Evolutionary conservation across 2,888 invertebrate species (phyloP), one percentile per base, ranked within the genome.

Genomic region (Stramonita haemastoma): DNA sequence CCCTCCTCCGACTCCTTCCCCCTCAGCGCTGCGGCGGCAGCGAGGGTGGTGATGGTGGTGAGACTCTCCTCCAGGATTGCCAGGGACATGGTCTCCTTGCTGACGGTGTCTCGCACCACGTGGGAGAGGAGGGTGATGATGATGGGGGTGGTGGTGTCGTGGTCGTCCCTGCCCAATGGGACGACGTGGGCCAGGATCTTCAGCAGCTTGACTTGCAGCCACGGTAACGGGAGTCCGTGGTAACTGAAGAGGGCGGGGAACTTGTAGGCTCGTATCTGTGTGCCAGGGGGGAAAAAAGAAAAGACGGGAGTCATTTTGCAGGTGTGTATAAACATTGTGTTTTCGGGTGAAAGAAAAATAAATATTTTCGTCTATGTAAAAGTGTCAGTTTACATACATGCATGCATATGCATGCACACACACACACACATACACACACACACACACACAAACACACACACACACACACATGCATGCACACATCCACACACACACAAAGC

Each of bases 211-310:
- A 96, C 94, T 90, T 95, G 95, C 88, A 96, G 90, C 96, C 96
- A 96, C 87, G 96, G 96, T 57, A 94, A 94, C n/a, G 95, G 95
- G 56, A 95, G 92, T 87, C 93, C 93, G 91, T 95, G 95, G 90
- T 95, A 95, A 77, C 95, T 95, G 93, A 93, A 93, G 70, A 95
- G 91, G 73, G 93, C 34, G 36, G 84, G 85, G 73, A 89, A 89
- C 32, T 36, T 84, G 73, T 57, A 85, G 8, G 70, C 89, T 56
- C 85, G 60, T 36, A 89, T 85, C 89, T 89, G 85, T 66, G 13
- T 8, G 6, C 5, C 22, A 13, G 46, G 46, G 46, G 46, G 46
- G 46, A 46, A 46, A 17, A 81, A 34, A 34, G 1, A 17, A 34
- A 22, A 15, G 36, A 34, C 1, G 13, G 46, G 46, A 46, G 46